Base-by-base conservation (phyloP, 2,888 invertebrate species). In the Ectemnius continuus region DNA sequence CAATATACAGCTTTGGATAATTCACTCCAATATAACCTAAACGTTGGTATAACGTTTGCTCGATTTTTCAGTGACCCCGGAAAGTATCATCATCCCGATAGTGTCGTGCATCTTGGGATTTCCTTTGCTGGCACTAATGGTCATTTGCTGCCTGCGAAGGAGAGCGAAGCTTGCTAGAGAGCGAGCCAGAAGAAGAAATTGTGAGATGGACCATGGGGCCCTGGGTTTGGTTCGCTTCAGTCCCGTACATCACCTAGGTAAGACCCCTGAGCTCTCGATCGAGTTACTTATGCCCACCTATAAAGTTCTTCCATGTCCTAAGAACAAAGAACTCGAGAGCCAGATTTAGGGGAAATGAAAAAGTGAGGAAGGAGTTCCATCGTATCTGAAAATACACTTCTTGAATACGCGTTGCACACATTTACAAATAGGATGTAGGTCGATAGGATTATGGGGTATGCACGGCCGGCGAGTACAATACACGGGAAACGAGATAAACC, bases 51-150 rank as follows among this genome's bases (percentile, higher is more conserved):
- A 36, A 36, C 4, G 11, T 23, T 36, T 0, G 8, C 8, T 36
- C 0, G 8, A 36, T 36, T 36, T 36, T 36, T 63, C 83, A 97
- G 97, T 97, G 80, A 95, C 96, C 62, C 96, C 97, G 65, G 97
- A 97, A 91, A 96, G 96, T 67, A 95, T 97, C 83, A 96, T 97
- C 67, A 95, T 97, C 81, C 97, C 97, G 58, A 97, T 97, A 83
- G 95, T 97, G 64, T 97, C 97, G 69, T 97, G 97, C 91, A 97
- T 97, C 88, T 94, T 97, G 87, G 97, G 97, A 72, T 97, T 97
- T 88, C 97, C 97, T 52, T 92, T 97, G 80, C 91, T 97, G 89
- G 97, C 97, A 2, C 93, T 97, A 73, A 93, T 97, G 80, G 95
- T 97, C 79, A 97, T 97, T 87, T 97, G 97, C 91, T 97, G 97